A percentile compares a stretch with the other conserved stretches of the same genome.
Conservation (phyloP, 2,113 vertebrate species). For the Psittacus erithacus region DNA sequence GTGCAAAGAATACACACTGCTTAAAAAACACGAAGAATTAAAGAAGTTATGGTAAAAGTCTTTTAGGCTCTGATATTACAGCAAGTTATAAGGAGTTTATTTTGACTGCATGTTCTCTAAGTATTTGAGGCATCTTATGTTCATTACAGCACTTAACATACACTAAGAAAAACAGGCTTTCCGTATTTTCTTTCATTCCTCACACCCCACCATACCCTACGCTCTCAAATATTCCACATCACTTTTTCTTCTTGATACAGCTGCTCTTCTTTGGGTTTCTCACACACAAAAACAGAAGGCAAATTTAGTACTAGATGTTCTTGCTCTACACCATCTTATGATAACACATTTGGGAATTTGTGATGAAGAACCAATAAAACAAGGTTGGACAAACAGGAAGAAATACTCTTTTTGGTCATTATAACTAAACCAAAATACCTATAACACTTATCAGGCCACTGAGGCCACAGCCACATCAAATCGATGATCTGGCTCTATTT, state of each 20-base stretch:
- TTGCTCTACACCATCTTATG: neutral
- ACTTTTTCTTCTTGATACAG: neutral
- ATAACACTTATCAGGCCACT: neutral
- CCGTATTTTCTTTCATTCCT: neutral
- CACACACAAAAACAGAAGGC: neutral
- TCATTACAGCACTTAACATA: neutral
- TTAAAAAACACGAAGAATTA: neutral
- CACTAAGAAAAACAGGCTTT: neutral
- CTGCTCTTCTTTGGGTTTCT: neutral
- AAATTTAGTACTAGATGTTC: neutral
- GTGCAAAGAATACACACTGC: neutral
- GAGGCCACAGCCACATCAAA: neutral
- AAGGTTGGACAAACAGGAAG: neutral
- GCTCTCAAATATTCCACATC: neutral
- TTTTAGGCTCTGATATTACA: neutral
- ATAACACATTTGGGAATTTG: neutral
- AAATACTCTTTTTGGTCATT: neutral
- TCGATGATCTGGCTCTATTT: neutral
- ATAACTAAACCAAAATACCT: neutral
- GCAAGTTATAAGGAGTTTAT: neutral
- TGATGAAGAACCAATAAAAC: neutral
- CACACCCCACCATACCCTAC: neutral
- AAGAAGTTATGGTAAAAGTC: neutral
- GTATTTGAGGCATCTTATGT: neutral
- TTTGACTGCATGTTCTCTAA: neutral